Conservation (phyloP, 2,113 vertebrate species). For the Procapra przewalskii region DNA sequence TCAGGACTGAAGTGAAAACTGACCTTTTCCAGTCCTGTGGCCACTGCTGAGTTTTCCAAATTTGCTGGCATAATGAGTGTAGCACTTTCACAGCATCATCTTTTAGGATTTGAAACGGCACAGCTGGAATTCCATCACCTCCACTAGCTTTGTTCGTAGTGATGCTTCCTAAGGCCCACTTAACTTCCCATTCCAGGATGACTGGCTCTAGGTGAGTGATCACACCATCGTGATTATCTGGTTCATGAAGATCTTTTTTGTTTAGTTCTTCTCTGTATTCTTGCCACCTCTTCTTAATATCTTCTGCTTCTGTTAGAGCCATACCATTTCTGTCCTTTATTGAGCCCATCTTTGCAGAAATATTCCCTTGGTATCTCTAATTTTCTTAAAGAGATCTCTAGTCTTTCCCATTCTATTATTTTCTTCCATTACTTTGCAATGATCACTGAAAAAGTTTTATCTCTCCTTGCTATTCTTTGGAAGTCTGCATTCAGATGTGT, state of each 20-base stretch:
- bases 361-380: not conserved
- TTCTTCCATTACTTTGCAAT: not conserved
- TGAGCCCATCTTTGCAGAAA: not conserved
- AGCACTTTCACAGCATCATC: not conserved
- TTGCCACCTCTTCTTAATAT: not conserved
- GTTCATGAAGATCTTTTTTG: not conserved
- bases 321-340: not conserved
- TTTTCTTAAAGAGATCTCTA: not conserved
- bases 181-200: not conserved
- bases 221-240: not conserved
- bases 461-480: not conserved
- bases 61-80: not conserved
- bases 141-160: not conserved
- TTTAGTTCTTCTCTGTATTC: not conserved
- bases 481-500: not conserved
- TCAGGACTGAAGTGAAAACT: not conserved
- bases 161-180: not conserved
- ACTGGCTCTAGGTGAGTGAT: not conserved
- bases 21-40: not conserved
- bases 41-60: not conserved
- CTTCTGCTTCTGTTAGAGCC: not conserved
- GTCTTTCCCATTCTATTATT: not conserved
- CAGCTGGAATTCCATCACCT: not conserved
- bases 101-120: not conserved
- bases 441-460: not conserved